Conservation (phyloP, 2,888 invertebrate species). For the Ditylenchus weischeri region DNA sequence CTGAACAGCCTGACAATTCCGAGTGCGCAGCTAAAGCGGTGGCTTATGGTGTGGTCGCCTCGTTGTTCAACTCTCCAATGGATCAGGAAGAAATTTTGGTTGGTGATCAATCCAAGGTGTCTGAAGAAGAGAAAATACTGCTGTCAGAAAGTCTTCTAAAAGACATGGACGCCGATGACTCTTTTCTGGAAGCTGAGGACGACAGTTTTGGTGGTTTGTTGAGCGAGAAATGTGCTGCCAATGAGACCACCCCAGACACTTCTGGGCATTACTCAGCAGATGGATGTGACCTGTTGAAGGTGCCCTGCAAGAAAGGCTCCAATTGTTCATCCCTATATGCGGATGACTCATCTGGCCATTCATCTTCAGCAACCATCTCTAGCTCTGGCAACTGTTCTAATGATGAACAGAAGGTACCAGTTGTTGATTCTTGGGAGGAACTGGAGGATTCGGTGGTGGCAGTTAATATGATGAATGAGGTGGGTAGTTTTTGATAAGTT, state of each 20-base stretch:
- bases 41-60: not conserved
- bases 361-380: not conserved
- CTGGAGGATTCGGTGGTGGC: slow-evolving; percentile 16
- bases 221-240: too few relatives aligned
- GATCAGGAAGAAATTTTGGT: not conserved
- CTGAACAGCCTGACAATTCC: not conserved
- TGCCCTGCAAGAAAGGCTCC: slow-evolving; percentile 6
- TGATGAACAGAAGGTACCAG: slow-evolving; percentile 22
- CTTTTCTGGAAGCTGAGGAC: not conserved
- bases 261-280: too few relatives aligned
- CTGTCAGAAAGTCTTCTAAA: not conserved
- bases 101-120: not conserved
- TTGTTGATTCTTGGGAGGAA: slow-evolving; percentile 24
- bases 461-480: slow-evolving; percentile 10
- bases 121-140: slow-evolving; percentile 5
- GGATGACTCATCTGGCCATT: slow-evolving; percentile 7
- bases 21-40: not conserved
- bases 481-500: not conserved
- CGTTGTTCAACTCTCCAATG: slow-evolving; percentile 3
- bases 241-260: too few relatives aligned
- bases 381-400: not conserved
- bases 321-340: not conserved
- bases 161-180: slow-evolving; percentile 3
- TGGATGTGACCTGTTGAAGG: slow-evolving; percentile 4
- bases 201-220: not conserved